A percentile compares a stretch with the other conserved stretches of the same genome.
These are phyloP conservation scores for Urocynchramus pylzowi DNA, from an alignment of 2,113 vertebrate species.

Conservation along the genomic window DNA sequence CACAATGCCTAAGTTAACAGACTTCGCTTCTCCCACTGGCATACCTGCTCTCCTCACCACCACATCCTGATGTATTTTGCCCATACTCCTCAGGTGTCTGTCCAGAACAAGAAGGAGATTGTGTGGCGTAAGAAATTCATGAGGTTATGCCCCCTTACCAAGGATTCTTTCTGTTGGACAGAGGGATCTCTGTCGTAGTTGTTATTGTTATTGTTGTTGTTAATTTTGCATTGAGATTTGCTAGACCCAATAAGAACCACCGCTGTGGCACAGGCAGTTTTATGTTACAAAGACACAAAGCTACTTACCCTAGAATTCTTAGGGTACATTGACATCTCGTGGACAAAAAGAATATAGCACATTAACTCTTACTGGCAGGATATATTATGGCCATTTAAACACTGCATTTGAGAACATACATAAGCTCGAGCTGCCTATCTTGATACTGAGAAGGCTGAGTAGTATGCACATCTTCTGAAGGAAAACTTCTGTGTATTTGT, in stretches of 20 bases:
- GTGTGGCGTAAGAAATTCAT: rapidly evolving
- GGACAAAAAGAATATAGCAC: constrained; percentile 7
- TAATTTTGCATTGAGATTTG: not conserved
- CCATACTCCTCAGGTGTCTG: not conserved
- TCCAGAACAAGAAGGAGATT: not conserved
- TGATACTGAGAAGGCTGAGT: not conserved
- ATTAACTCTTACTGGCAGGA: not conserved
- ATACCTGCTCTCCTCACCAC: not conserved
- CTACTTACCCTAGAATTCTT: not conserved
- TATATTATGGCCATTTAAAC: rapidly evolving
- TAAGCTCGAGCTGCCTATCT: not conserved
- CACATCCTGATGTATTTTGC: not conserved
- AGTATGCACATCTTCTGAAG: not conserved
- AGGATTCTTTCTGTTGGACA: not conserved
- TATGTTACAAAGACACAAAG: rapidly evolving
- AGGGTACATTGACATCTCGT: constrained; percentile 54
- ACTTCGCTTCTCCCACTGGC: not conserved
- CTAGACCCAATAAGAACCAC: not conserved
- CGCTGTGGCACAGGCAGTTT: not conserved
- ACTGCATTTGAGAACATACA: not conserved
- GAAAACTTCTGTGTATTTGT: not conserved
- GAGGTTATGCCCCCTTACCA: not conserved
- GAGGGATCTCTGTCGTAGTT: rapidly evolving
- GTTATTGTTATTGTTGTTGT: not conserved
- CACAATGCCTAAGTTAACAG: not conserved